Conservation (phyloP, 1,140 invertebrate genomes). For the Scaptomyza hsui region DNA sequence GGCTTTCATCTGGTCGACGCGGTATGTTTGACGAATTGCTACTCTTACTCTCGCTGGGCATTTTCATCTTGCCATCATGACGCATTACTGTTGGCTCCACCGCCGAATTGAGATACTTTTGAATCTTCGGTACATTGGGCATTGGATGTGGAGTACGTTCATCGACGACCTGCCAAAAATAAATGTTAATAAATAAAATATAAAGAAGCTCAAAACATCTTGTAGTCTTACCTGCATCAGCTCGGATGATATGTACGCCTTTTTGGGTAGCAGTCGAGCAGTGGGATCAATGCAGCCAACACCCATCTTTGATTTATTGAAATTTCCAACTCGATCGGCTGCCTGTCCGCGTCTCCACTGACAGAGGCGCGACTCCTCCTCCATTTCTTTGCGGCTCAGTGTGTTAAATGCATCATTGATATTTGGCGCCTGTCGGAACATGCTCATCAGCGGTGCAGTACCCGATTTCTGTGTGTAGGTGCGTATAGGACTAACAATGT, state of each 20-base stretch:
- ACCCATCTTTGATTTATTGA: not conserved
- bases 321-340: not conserved
- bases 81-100: slow-evolving; percentile 70
- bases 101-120: slow-evolving; percentile 73
- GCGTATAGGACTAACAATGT: slow-evolving; percentile 83
- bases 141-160: slow-evolving; percentile 73
- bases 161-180: slow-evolving; percentile 65
- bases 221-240: slow-evolving; percentile 68
- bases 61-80: slow-evolving; percentile 78
- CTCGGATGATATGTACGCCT: slow-evolving; percentile 79
- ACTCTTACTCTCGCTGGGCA: slow-evolving; percentile 14
- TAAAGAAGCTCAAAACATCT: not conserved
- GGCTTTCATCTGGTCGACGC: slow-evolving; percentile 69
- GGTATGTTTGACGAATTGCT: slow-evolving; percentile 38
- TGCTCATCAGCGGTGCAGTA: slow-evolving; percentile 70
- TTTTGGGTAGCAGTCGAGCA: slow-evolving; percentile 64
- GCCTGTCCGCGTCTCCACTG: slow-evolving; percentile 17
- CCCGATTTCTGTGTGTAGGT: slow-evolving; percentile 83
- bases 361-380: slow-evolving; percentile 62
- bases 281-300: slow-evolving; percentile 30
- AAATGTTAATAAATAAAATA: not conserved
- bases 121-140: slow-evolving; percentile 70
- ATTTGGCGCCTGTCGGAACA: slow-evolving; percentile 40
- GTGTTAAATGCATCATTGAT: slow-evolving; percentile 45
- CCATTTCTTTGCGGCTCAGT: slow-evolving; percentile 55